phyloP scores from a whole-genome alignment of 2,797 vertebrate species.

The Phrynocephalus guinanensis region DNA sequence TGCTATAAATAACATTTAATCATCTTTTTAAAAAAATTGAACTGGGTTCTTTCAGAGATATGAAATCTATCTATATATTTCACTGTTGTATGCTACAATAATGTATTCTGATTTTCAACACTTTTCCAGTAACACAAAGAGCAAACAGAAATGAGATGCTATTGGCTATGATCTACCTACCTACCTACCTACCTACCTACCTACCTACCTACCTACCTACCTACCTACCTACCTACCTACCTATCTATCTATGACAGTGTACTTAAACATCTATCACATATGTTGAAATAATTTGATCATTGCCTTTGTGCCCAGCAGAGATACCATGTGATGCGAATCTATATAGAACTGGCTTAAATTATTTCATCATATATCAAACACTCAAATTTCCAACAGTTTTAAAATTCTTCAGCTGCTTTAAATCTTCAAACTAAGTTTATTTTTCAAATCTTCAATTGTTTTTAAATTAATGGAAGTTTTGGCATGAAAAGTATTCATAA shows the following conservation, averaged over 20 bases:
- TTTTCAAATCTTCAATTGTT: not conserved
- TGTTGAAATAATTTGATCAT: too few species aligned
- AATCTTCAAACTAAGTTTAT: too few species aligned
- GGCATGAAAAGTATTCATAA: not conserved
- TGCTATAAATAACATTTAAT: not conserved
- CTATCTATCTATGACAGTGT: too few species aligned
- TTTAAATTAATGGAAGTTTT: not conserved
- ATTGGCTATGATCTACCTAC: not conserved
- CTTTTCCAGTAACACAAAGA: not conserved
- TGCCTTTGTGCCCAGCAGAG: too few species aligned
- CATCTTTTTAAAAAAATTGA: not conserved
- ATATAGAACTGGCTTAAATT: not conserved
- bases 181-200: too few species aligned
- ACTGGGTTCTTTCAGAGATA: slow-evolving; percentile 34
- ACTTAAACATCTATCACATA: not conserved
- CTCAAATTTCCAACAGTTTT: not conserved
- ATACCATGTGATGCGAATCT: not conserved
- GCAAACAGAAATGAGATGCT: not conserved
- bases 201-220: too few species aligned
- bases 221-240: too few species aligned
- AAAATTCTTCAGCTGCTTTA: not conserved
- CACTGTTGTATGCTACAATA: not conserved
- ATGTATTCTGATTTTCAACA: not conserved
- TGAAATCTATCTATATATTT: slow-evolving; percentile 10
- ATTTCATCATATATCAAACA: not conserved